A percentile compares a stretch with the other conserved stretches of the same genome.
Conservation (phyloP, 2,888 invertebrate species). For the Crossocerus cetratus region DNA sequence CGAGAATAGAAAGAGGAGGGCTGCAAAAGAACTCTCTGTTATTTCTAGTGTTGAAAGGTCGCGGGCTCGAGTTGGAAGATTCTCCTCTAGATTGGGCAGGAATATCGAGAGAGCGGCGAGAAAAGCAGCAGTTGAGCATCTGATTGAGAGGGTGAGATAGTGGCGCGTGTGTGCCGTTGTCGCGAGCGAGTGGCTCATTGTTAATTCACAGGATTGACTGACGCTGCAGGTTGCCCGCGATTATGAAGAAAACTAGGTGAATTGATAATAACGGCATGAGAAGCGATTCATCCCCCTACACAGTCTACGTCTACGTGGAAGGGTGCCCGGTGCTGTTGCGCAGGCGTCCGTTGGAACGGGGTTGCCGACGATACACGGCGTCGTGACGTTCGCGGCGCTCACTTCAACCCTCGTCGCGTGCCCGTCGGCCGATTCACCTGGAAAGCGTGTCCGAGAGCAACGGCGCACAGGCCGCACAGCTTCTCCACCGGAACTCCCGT, state of each 20-base stretch:
- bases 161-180: conserved; percentile 31
- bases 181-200: conserved; percentile 43
- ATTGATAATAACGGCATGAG: conserved; percentile 57
- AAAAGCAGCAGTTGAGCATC: not conserved
- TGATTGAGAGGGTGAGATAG: not conserved
- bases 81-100: too few relatives aligned
- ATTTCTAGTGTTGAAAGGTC: too few relatives aligned
- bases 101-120: too few relatives aligned
- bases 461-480: conserved; percentile 20
- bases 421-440: conserved; percentile 60
- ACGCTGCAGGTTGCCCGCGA: conserved; percentile 42
- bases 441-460: conserved; percentile 27
- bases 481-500: conserved; percentile 28
- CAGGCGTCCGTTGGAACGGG: conserved; percentile 54
- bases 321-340: conserved; percentile 43
- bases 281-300: conserved; percentile 57
- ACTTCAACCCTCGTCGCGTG: conserved; percentile 73
- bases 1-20: too few relatives aligned
- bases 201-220: conserved; percentile 48
- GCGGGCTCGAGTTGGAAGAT: too few relatives aligned
- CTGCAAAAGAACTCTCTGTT: too few relatives aligned
- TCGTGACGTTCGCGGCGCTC: conserved; percentile 65
- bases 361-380: conserved; percentile 57
- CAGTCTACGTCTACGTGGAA: conserved; percentile 33
- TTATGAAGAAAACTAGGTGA: conserved; percentile 59